These are phyloP conservation scores for Amblyornis subalaris DNA, from an alignment of 2,113 vertebrate species.

Conservation along the genomic window DNA sequence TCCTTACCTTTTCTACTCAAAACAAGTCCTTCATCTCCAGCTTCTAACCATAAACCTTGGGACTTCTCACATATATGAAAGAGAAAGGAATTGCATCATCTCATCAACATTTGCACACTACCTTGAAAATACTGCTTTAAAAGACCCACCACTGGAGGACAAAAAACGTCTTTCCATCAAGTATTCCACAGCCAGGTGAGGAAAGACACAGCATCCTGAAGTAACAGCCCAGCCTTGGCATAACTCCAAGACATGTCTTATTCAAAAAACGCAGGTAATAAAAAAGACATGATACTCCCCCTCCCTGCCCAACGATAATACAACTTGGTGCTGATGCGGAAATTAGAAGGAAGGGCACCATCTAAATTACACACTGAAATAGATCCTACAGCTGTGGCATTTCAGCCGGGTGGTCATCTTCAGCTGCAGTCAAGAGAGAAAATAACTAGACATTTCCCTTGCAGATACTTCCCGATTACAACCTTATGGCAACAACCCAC, in stretches of 20 bases:
- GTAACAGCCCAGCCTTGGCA: background rate
- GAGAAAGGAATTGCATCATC: background rate
- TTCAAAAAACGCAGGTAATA: background rate
- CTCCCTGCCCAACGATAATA: background rate
- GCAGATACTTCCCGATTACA: conserved; percentile 22
- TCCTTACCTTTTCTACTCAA: background rate
- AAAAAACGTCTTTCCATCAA: background rate
- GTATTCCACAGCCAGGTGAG: background rate
- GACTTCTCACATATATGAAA: background rate
- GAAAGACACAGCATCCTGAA: background rate
- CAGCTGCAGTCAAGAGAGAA: conserved; percentile 23
- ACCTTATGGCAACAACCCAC: background rate
- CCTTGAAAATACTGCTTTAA: background rate
- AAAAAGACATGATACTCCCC: background rate
- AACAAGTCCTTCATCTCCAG: background rate
- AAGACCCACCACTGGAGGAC: background rate
- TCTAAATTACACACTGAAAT: conserved; percentile 3
- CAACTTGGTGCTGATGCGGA: background rate
- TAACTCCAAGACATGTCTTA: background rate
- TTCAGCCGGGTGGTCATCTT: conserved; percentile 46
- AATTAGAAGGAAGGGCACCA: conserved; percentile 1
- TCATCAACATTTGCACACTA: rapidly evolving
- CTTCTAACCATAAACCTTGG: background rate
- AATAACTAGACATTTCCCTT: background rate
- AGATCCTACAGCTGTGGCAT: conserved; percentile 25